A percentile compares a stretch with the other conserved stretches of the same genome.
Evolutionary conservation across 2,888 invertebrate species (phyloP).

Genomic region (Polymixis lichenea): DNA sequence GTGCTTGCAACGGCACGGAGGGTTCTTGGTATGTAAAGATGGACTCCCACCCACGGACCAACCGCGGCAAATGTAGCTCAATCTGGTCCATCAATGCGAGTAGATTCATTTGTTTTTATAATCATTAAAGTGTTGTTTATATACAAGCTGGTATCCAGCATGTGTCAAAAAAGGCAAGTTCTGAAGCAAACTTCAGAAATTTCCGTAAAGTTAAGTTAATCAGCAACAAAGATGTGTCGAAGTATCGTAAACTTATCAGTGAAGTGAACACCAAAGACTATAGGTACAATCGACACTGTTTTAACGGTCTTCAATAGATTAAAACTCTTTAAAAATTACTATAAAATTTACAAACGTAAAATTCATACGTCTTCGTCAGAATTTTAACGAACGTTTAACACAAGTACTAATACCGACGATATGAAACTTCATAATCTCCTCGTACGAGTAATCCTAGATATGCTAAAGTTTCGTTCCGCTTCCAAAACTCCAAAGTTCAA

Average conservation of each 20-base stretch:
- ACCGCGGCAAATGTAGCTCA: too few relatives aligned
- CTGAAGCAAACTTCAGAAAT: too few relatives aligned
- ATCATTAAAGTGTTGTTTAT: neutral
- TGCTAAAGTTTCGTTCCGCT: conserved; percentile 22
- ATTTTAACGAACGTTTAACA: conserved; percentile 8
- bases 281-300: neutral
- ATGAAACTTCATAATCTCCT: conserved; percentile 33
- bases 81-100: too few relatives aligned
- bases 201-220: neutral
- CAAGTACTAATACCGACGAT: neutral
- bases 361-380: neutral
- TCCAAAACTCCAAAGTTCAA: conserved; percentile 37
- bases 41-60: too few relatives aligned
- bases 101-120: neutral
- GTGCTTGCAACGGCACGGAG: too few relatives aligned
- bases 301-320: neutral
- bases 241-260: neutral
- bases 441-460: conserved; percentile 36
- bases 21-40: too few relatives aligned
- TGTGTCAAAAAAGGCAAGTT: too few relatives aligned
- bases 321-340: neutral
- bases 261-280: neutral
- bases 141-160: too few relatives aligned
- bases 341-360: neutral
- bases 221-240: neutral